Base-by-base conservation (phyloP, 2,113 vertebrate species). In the Gopherus flavomarginatus region DNA sequence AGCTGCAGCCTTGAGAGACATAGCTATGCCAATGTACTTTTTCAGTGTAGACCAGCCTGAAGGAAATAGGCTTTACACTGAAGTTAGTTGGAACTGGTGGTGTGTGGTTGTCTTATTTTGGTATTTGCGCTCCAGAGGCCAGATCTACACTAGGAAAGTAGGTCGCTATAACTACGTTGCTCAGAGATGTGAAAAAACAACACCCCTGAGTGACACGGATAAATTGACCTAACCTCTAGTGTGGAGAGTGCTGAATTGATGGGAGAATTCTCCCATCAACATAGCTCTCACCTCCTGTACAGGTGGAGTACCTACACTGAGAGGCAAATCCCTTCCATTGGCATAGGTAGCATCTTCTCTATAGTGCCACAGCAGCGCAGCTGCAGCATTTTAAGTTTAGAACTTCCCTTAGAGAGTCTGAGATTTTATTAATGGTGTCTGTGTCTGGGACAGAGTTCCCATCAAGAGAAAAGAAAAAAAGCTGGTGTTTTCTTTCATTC, bases 401-500 rank as follows among this genome's bases (percentile, higher is more conserved):
- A 65, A 88, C 11, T 81, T 88, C 59, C 12, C 42, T 44, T 44
- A 44, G 27, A 5, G 86, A 84, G 35, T 24, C 38, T 49, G 44
- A 52, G 54, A 1, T 82, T 27, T 7, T 79, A 17, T 35, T 95
- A 57, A 72, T 0, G 0, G 62, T 27, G 72, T 69, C 80, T 10
- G 10, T 57, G 4, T 29, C 53, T 44, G 27, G 38, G 26, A 57
- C 54, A 27, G 5, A 29, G 81, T 59, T 57, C 38, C 54, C 5
- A 31, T 27, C 0, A 1, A n/a, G 65, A 16, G 85, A 54, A 44
- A 7, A 27, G 24, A 35, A 79, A 81, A 85, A 27, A 29, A 24
- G 31, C 79, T 13, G 12, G 5, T 38, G 42, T 89, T 56, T 59
- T 5, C 4, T 22, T 53, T 0, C 1, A 3, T 54, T 78, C 49